These are phyloP conservation scores for Tenebrosternarchus preto DNA, from an alignment of 2,113 vertebrate genomes.

Conservation along the genomic window DNA sequence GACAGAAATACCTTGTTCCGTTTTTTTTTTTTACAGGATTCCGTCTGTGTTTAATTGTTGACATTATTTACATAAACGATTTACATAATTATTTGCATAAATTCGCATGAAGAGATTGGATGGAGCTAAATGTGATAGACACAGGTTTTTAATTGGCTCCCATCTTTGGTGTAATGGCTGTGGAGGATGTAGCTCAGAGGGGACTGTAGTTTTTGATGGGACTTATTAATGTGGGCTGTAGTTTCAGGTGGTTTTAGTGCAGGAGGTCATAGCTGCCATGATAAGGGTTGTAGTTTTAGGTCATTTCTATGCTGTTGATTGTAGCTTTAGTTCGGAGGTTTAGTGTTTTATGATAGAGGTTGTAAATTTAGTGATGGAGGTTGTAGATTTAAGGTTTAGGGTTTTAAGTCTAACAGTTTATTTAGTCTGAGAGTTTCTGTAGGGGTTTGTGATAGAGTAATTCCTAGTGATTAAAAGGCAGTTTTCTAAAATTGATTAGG, in stretches of 20 bases:
- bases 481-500: slow-evolving; percentile 76
- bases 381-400: neutral
- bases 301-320: neutral
- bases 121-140: neutral
- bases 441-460: slow-evolving; percentile 12
- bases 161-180: neutral
- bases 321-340: neutral
- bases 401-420: neutral
- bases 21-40: neutral
- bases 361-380: neutral
- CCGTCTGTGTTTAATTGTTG: neutral
- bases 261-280: neutral
- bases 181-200: neutral
- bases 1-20: neutral
- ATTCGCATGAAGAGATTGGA: neutral
- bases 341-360: neutral
- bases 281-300: neutral
- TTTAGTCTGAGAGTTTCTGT: neutral
- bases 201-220: neutral
- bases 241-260: neutral
- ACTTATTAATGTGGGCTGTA: no score
- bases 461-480: slow-evolving; percentile 75
- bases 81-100: neutral
- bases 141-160: neutral
- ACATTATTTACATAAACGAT: no score